Evolutionary conservation across 2,113 vertebrate species (phyloP), one percentile per base, ranked within the genome.

Genomic region (Arvicanthis niloticus): DNA sequence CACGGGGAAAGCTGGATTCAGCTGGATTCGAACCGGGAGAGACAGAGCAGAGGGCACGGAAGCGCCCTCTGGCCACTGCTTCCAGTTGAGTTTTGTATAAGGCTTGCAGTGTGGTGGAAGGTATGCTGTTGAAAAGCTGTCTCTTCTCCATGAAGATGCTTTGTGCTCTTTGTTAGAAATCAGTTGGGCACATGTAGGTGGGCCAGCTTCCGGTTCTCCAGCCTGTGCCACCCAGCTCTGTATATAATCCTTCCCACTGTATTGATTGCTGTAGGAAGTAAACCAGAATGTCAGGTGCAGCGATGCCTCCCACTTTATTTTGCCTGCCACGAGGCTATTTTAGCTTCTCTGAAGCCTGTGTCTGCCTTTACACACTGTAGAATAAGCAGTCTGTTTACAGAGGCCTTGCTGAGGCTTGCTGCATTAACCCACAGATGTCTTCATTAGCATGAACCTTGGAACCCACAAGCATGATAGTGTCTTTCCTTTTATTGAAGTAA

Each of bases 121-220:
- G 58, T 15, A 42, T 65, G n/a, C 40, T 31, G 8, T 65, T 85
- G 58, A 19, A 65, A 45, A 65, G n/a, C 81, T 31, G 3, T 31
- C 40, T 42, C 7, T 85, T n/a, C 26, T 19, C 58, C 24, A 26
- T 4, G 19, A n/a, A 45, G 2, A 67, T 81, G 65, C 72, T 73
- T 45, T 81, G 73, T n/a, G 78, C 62, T 62, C 77, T 88, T 88
- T 48, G 88, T 75, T 67, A 87, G 87, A 94, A 68, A 76, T 42
- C 82, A 82, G 6, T 40, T 88, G n/a, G 48, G 68, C 29, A 42
- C 53, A 22, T 68, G 80, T 56, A 17, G 48, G 77, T 68, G 58
- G 40, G 45, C 58, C 75, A 76, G 1, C 45, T 93, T 88, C 92
- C 56, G 58, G 48, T 21, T 86, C 37, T 62, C 24, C 60, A 4